Conservation (phyloP, 2,797 vertebrate genomes). For the Hyperoplus immaculatus region DNA sequence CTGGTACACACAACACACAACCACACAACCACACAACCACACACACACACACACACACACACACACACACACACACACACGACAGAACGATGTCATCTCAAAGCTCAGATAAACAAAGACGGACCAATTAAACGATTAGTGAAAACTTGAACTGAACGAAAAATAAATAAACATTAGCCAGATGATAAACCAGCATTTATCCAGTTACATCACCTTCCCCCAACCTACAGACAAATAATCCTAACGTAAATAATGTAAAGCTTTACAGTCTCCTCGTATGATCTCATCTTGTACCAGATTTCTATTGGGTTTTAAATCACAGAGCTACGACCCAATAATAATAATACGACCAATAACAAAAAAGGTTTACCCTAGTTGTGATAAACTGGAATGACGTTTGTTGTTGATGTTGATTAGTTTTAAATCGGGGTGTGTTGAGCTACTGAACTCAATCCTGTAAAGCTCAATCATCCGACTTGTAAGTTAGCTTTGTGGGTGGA, state of each 20-base stretch:
- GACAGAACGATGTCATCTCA: neutral
- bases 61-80: slow-evolving; percentile 26
- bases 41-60: slow-evolving; percentile 20
- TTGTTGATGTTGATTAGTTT: neutral
- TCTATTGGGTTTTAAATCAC: neutral
- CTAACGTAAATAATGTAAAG: neutral
- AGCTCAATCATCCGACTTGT: neutral
- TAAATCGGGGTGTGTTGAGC: neutral
- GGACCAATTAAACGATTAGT: neutral
- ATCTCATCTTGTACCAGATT: slow-evolving; percentile 5
- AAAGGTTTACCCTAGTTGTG: neutral
- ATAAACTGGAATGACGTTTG: neutral
- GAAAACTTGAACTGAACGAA: neutral
- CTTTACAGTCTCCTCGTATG: neutral
- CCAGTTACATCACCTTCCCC: neutral
- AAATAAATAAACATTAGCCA: slow-evolving; percentile 1
- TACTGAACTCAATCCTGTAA: neutral
- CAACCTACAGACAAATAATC: slow-evolving; percentile 16
- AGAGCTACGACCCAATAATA: neutral
- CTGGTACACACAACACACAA: slow-evolving; percentile 61
- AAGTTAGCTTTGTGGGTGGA: neutral
- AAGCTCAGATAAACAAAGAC: neutral
- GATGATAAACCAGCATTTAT: slow-evolving; percentile 21
- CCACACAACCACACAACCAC: neutral
- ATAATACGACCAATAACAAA: neutral